phyloP scores from a whole-genome alignment of 2,888 invertebrate species.

The Polydesmus complanatus region DNA sequence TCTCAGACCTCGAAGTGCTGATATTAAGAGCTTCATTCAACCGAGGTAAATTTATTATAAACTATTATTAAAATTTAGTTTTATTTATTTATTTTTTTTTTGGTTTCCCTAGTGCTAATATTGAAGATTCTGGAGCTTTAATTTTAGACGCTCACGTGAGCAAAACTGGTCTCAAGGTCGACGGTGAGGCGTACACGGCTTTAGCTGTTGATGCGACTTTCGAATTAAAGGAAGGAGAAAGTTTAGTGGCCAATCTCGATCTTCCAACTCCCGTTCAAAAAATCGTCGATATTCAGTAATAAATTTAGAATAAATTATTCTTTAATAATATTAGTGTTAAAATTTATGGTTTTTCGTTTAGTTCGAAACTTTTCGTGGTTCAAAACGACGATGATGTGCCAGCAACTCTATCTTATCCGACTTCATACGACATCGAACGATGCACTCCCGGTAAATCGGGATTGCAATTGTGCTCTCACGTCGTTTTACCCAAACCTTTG shows the following conservation, averaged over 20 bases:
- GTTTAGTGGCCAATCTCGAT: constrained; percentile 57
- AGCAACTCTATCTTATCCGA: neutral
- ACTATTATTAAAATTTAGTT: neutral
- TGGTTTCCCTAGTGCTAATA: constrained; percentile 56
- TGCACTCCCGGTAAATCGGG: neutral
- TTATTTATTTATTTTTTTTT: neutral
- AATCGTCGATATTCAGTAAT: no score
- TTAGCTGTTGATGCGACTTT: constrained; percentile 62
- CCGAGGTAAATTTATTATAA: constrained; percentile 12
- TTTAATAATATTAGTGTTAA: no score
- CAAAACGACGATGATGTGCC: neutral
- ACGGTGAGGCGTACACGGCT: constrained; percentile 68
- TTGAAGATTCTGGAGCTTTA: constrained; percentile 72
- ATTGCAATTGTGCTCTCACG: constrained; percentile 4
- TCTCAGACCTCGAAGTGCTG: constrained; percentile 10
- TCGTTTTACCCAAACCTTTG: constrained; percentile 8
- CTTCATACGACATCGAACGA: constrained; percentile 8
- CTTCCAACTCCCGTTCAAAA: constrained; percentile 29
- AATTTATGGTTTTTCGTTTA: no score
- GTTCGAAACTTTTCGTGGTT: constrained; percentile 1
- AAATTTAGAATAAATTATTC: no score
- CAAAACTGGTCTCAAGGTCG: constrained; percentile 65
- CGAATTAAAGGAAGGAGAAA: constrained; percentile 51
- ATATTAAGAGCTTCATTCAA: constrained; percentile 13
- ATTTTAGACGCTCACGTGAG: constrained; percentile 64